Conservation (phyloP, 2,888 invertebrate species). For the Pheosia gnoma region DNA sequence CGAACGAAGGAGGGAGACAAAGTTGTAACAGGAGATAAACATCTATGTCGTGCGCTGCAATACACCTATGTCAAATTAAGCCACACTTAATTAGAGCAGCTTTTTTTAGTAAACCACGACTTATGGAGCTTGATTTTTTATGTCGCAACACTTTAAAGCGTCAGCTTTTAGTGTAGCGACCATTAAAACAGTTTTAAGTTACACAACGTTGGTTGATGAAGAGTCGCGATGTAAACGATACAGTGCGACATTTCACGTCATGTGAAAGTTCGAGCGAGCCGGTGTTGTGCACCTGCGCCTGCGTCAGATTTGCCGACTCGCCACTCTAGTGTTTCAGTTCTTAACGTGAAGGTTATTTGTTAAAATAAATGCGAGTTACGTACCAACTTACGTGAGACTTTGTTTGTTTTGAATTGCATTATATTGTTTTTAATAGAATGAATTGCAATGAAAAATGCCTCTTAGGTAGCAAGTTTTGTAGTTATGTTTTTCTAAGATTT, state of each 20-base stretch:
- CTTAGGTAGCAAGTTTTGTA: too few relatives aligned
- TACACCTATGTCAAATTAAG: constrained; percentile 17
- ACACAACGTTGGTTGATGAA: constrained; percentile 14
- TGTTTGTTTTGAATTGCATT: background rate
- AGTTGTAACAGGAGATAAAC: constrained; percentile 14
- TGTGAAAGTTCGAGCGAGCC: constrained; percentile 11
- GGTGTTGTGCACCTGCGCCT: constrained; percentile 4
- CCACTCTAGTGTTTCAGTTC: constrained; percentile 3
- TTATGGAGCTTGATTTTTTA: constrained; percentile 15
- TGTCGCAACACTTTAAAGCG: constrained; percentile 20
- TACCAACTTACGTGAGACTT: background rate
- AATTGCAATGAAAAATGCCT: too few relatives aligned
- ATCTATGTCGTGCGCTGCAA: constrained; percentile 22
- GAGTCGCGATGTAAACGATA: constrained; percentile 11
- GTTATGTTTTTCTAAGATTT: too few relatives aligned
- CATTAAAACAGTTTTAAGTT: constrained; percentile 22
- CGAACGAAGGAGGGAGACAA: background rate
- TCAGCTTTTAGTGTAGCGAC: constrained; percentile 18
- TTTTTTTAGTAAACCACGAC: constrained; percentile 28
- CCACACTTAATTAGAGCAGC: constrained; percentile 28
- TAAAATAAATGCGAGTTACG: background rate
- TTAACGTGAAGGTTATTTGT: background rate
- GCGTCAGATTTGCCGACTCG: background rate
- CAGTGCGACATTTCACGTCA: constrained; percentile 8
- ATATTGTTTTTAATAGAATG: too few relatives aligned